Evolutionary conservation across 2,888 invertebrate species (phyloP).

Genomic region (Steromphala cineraria): DNA sequence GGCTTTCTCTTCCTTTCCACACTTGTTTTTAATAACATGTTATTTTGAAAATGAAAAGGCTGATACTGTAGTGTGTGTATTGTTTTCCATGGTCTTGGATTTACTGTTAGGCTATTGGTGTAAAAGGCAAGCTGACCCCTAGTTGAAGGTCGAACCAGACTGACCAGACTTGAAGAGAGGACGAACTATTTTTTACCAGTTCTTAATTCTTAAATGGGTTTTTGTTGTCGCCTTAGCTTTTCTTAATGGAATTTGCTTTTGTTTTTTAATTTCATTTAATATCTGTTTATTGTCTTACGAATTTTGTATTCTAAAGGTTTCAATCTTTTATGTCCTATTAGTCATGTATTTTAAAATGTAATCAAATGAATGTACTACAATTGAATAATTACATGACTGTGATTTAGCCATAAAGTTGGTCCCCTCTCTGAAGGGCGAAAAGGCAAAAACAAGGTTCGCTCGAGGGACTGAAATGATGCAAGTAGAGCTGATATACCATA

Average conservation of each 20-base stretch:
- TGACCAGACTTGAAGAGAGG: too few species aligned
- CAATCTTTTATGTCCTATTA: slow-evolving; percentile 16
- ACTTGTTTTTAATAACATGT: too few species aligned
- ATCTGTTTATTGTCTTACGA: slow-evolving; percentile 9
- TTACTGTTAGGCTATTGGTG: too few species aligned
- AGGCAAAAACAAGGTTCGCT: background rate
- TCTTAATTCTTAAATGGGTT: too few species aligned
- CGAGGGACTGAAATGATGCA: background rate
- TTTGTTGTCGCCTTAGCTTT: background rate
- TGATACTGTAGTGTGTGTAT: too few species aligned
- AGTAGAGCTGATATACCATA: slow-evolving; percentile 4
- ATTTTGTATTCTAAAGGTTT: slow-evolving; percentile 18
- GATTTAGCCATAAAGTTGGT: background rate
- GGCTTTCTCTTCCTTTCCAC: too few species aligned
- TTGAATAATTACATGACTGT: slow-evolving; percentile 3
- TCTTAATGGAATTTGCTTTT: background rate
- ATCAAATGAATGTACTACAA: slow-evolving; percentile 13
- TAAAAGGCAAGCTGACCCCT: too few species aligned
- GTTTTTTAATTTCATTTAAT: too few species aligned
- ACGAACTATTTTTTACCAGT: too few species aligned
- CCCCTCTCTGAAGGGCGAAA: background rate
- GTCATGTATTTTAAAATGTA: slow-evolving; percentile 18
- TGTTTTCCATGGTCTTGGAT: too few species aligned
- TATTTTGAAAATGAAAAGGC: too few species aligned
- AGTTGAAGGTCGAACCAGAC: too few species aligned